Percentiles rank a stretch among this genome's conserved stretches.
Conservation (phyloP, 2,797 vertebrate species). For the Spondyliosoma cantharus region DNA sequence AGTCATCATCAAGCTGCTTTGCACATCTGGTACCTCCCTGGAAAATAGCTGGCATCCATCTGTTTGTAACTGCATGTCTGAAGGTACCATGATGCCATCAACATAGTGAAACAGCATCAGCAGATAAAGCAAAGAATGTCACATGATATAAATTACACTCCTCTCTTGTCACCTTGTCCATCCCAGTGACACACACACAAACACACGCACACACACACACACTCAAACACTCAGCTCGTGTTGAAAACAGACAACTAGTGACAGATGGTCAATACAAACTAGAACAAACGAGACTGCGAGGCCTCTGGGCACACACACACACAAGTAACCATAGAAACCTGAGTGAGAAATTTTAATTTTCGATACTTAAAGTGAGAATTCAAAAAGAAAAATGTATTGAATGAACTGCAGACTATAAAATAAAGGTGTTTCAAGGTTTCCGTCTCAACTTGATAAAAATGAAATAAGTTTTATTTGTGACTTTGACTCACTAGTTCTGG, state of each 20-base stretch:
- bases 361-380: not conserved
- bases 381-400: not conserved
- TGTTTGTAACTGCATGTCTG: not conserved
- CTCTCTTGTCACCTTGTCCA: not conserved
- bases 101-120: not conserved
- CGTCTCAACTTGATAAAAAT: not conserved
- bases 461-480: not conserved
- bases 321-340: conserved; percentile 19
- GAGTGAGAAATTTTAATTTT: not conserved
- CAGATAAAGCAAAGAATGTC: not conserved
- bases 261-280: conserved; percentile 35
- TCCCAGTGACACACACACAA: not conserved
- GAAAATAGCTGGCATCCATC: not conserved
- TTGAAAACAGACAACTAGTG: conserved; percentile 19
- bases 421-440: not conserved
- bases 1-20: not conserved
- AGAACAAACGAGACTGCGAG: conserved; percentile 19
- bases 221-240: not conserved
- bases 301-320: conserved; percentile 8
- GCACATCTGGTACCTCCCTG: not conserved
- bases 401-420: not conserved
- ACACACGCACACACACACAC: not conserved
- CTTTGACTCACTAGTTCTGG: not conserved
- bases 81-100: not conserved
- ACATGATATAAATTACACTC: not conserved